phyloP scores from a whole-genome alignment of 1,140 invertebrate genomes.

The Wiebesia pumilae region DNA sequence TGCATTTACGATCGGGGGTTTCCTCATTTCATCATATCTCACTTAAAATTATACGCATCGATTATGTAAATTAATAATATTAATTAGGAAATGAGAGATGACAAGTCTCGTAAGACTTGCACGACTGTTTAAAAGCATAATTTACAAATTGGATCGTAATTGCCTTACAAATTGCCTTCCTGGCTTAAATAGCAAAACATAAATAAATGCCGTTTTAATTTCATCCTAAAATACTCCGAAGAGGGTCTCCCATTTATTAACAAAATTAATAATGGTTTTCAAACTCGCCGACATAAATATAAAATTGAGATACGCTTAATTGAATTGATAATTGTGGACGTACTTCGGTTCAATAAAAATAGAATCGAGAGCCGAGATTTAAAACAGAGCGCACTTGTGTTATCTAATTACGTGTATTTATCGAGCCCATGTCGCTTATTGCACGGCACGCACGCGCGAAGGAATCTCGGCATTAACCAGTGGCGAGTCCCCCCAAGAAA shows the following conservation, averaged over 20 bases:
- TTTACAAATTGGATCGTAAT: not conserved
- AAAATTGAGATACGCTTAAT: not conserved
- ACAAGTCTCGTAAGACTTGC: not conserved
- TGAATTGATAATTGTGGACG: slow-evolving; percentile 19
- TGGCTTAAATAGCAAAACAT: not conserved
- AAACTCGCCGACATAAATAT: not conserved
- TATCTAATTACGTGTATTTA: slow-evolving; percentile 8
- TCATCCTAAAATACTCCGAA: not conserved
- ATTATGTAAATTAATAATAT: not conserved
- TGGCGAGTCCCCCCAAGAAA: not conserved
- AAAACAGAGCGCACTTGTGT: not conserved
- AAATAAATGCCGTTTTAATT: not conserved
- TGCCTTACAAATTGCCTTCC: not conserved
- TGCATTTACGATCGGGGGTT: too few species aligned
- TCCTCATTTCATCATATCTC: too few species aligned
- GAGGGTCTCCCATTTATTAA: not conserved
- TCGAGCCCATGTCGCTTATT: not conserved
- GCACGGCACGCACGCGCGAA: not conserved
- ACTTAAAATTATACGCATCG: too few species aligned
- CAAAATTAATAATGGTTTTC: slow-evolving; percentile 5
- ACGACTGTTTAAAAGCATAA: not conserved
- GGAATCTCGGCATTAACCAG: not conserved
- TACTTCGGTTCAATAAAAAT: not conserved
- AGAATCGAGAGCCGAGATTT: not conserved
- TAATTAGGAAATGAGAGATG: not conserved